Base-by-base conservation (phyloP, 1,140 invertebrate species). In the Alviniconcha marisindica region DNA sequence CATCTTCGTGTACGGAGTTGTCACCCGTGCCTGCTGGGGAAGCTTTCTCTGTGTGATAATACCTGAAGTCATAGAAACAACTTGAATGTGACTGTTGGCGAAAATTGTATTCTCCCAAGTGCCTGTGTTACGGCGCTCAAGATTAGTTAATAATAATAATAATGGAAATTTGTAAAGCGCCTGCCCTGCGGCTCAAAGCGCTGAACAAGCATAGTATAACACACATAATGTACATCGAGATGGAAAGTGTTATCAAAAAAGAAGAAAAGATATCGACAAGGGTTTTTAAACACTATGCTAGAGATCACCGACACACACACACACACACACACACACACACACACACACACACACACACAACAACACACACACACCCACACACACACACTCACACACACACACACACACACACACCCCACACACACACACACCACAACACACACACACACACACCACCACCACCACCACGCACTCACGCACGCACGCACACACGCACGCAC, bases 401-500 rank as follows among this genome's bases (percentile, higher is more conserved):
- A 1, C 60, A 1, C 60, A 1, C 60, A 1, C 60, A 1, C 60
- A 1, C 60, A 1, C 60, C n/a, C n/a, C n/a, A 3, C 60, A 3
- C 60, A 66, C 60, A 66, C 60, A 36, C 66, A 71, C 66, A 71
- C 66, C 28, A n/a, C 28, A n/a, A 71, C 66, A 71, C 66, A 71
- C 14, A 71, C 31, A 4, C 66, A 33, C 14, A 28, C 66, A 69
- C 66, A 71, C 31, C n/a, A n/a, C n/a, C n/a, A n/a, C n/a, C n/a
- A n/a, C n/a, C n/a, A n/a, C n/a, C n/a, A n/a, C n/a, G n/a, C n/a
- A n/a, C n/a, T n/a, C n/a, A n/a, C n/a, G n/a, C n/a, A n/a, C n/a
- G 36, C 66, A 71, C 66, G 21, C 66, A 36, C 31, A 36, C 31
- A 10, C 66, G 21, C 66, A 71, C 14, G 36, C 66, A 71, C 31